A percentile compares a stretch with the other conserved stretches of the same genome.
Conservation (phyloP, 37 sponge, comb jelly and placozoan genomes). For the Oscarella lobularis region DNA sequence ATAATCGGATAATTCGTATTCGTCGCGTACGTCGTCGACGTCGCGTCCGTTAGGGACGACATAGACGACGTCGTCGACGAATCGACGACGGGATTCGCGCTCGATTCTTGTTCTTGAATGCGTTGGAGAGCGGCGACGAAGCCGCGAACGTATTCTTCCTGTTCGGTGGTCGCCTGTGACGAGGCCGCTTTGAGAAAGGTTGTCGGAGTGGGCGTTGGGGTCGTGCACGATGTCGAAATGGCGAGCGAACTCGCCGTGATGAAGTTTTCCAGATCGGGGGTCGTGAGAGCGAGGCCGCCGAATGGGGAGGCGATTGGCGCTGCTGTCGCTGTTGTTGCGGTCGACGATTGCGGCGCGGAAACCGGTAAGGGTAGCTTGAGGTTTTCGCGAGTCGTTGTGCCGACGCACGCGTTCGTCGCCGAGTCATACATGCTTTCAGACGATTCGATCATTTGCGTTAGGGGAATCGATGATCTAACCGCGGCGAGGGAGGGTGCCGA, state of each 20-base stretch:
- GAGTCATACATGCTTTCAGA: background rate
- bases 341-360: background rate
- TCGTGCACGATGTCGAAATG: background rate
- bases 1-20: background rate
- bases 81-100: background rate
- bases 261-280: background rate
- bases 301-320: background rate
- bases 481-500: too few relatives aligned
- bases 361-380: background rate
- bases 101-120: conserved; percentile 7
- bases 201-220: background rate
- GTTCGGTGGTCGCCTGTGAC: conserved; percentile 45
- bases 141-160: conserved; percentile 67
- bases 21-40: background rate
- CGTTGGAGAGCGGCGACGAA: conserved; percentile 47
- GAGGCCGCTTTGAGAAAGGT: background rate
- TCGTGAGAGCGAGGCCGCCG: conserved; percentile 5
- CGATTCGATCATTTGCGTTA: background rate
- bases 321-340: background rate
- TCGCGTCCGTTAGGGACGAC: background rate
- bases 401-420: background rate
- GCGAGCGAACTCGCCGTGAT: background rate
- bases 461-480: too few relatives aligned
- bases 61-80: background rate
- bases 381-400: background rate